phyloP scores from a whole-genome alignment of 2,888 invertebrate genomes.

The Dryobotodes eremita region DNA sequence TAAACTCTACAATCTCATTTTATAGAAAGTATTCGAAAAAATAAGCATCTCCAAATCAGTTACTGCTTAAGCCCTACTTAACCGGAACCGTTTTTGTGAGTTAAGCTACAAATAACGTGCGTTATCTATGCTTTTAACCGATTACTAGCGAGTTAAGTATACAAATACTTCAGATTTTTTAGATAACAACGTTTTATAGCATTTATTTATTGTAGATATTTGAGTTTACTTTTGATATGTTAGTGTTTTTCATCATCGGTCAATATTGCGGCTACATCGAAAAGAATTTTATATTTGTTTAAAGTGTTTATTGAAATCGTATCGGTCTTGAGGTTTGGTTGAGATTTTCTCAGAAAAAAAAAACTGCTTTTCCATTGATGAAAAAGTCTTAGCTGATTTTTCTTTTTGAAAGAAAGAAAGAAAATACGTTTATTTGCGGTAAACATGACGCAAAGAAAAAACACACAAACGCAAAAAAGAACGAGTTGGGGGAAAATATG shows the following conservation, averaged over 20 bases:
- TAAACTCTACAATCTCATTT: neutral
- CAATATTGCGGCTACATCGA: slow-evolving; percentile 38
- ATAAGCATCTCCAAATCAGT: slow-evolving; percentile 27
- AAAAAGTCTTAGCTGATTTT: neutral
- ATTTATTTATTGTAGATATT: slow-evolving; percentile 45
- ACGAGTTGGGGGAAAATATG: too few relatives aligned
- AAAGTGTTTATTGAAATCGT: slow-evolving; percentile 1
- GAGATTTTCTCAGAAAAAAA: neutral
- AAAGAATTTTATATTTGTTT: slow-evolving; percentile 30
- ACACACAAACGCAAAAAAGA: too few relatives aligned
- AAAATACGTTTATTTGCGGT: too few relatives aligned
- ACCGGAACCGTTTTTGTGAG: slow-evolving; percentile 56
- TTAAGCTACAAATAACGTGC: slow-evolving; percentile 54
- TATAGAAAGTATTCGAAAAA: slow-evolving; percentile 25
- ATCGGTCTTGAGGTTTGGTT: neutral
- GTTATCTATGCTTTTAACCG: slow-evolving; percentile 69
- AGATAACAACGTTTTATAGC: slow-evolving; percentile 58
- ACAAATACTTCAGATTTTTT: slow-evolving; percentile 63
- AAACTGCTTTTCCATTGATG: neutral
- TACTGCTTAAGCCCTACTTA: slow-evolving; percentile 39
- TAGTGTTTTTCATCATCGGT: slow-evolving; percentile 31
- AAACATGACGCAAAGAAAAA: too few relatives aligned
- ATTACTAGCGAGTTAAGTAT: slow-evolving; percentile 54
- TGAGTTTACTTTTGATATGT: slow-evolving; percentile 38
- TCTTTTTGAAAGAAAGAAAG: too few relatives aligned